Evolutionary conservation across 1,140 invertebrate genomes (phyloP).

Genomic region (Oreohelix idahoensis): DNA sequence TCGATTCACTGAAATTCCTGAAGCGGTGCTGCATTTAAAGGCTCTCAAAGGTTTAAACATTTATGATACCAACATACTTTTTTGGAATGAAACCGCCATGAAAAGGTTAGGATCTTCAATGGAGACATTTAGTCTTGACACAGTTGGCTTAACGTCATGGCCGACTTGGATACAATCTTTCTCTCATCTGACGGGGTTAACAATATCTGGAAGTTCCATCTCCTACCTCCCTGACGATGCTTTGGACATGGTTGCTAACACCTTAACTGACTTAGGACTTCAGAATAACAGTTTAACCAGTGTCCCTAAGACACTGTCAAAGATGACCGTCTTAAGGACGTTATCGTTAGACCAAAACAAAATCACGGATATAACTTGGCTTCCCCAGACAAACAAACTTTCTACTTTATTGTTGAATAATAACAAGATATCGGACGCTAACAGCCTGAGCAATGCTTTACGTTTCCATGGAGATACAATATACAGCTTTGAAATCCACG

Average conservation of each 20-base stretch:
- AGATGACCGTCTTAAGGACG: not conserved
- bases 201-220: not conserved
- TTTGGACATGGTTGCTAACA: not conserved
- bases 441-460: not conserved
- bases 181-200: not conserved
- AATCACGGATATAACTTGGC: not conserved
- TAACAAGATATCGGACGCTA: not conserved
- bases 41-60: not conserved
- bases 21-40: not conserved
- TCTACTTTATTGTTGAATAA: not conserved
- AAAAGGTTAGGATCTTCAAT: not conserved
- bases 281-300: not conserved
- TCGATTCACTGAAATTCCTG: not conserved
- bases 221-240: not conserved
- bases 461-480: not conserved
- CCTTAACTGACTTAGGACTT: not conserved
- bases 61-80: not conserved
- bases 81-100: not conserved
- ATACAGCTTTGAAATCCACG: not conserved
- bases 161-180: not conserved
- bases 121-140: not conserved
- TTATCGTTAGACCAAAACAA: not conserved
- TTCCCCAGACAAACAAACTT: not conserved
- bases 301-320: not conserved
- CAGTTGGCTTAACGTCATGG: not conserved